These are phyloP conservation scores for Naja naja DNA, from an alignment of 2,113 vertebrate genomes.

Conservation along the genomic window DNA sequence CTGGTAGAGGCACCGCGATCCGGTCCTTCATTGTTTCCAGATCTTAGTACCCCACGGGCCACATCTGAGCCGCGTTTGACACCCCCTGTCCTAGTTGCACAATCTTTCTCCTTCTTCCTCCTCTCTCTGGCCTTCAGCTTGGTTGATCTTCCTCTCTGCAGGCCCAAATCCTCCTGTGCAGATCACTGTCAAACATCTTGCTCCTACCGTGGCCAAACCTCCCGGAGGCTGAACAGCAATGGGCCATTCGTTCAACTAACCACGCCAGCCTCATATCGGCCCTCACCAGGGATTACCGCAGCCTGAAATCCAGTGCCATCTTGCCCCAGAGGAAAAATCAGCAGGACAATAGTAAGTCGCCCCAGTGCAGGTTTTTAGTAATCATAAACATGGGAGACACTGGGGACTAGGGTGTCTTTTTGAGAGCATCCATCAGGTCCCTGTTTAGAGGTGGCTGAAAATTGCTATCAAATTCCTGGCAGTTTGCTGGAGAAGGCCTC, in stretches of 20 bases:
- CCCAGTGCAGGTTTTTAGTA: not conserved
- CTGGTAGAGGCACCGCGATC: too few relatives aligned
- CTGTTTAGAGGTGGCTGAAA: too few relatives aligned
- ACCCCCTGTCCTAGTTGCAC: not conserved
- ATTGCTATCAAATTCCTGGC: not conserved
- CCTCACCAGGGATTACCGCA: constrained; percentile 87
- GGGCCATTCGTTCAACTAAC: constrained; percentile 89
- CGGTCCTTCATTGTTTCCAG: too few relatives aligned
- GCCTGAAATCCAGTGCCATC: constrained; percentile 76
- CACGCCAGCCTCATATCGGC: constrained; percentile 85
- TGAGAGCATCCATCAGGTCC: not conserved
- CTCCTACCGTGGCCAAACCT: constrained; percentile 93
- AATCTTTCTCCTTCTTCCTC: not conserved
- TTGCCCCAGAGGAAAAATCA: constrained; percentile 78
- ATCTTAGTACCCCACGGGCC: too few relatives aligned
- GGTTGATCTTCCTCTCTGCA: constrained; percentile 32
- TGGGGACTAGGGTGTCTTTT: rapidly evolving
- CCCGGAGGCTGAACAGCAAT: constrained; percentile 92
- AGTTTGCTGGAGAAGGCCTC: not conserved
- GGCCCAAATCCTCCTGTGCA: constrained; percentile 92
- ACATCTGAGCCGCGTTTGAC: too few relatives aligned
- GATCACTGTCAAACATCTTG: constrained; percentile 90
- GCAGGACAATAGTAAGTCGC: constrained; percentile 80
- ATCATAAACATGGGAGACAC: rapidly evolving
- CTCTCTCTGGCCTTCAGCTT: not conserved